Evolutionary conservation across 2,797 vertebrate species (phyloP), one percentile per base, ranked within the genome.

Genomic region (Catamblyrhynchus diadema): DNA sequence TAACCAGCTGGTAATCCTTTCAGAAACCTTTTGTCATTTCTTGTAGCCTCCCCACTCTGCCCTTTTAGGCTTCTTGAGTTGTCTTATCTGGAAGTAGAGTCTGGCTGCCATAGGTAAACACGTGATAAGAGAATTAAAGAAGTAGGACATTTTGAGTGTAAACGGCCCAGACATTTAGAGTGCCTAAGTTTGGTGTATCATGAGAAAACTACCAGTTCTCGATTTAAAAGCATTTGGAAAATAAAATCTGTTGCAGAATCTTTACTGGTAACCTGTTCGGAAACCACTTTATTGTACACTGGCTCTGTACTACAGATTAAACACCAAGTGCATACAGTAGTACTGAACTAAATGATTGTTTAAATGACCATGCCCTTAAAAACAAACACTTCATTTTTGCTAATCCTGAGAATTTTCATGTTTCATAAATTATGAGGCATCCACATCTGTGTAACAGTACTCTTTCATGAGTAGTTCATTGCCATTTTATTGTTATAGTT

Each of bases 391-490:
- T 71, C n/a, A 15, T 33, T 82, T 80, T 74, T 4, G 1, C 42
- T 74, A 48, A 70, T 83, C 28, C 41, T 81, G 64, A 77, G n/a
- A 85, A 67, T 60, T 56, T 73, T 80, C 51, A 16, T 54, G 42
- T 88, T 86, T 90, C 25, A 2, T 89, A 39, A 79, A 42, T 92
- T 84, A 60, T 22, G 78, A 80, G 57, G 57, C 21, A 66, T 33
- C 67, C 57, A 25, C 85, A 78, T 87, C 59, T 91, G 50, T 93
- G 86, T 96, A 73, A 72, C 78, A 6, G 45, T 64, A 57, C 71
- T 86, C n/a, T 42, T 88, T 45, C 83, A 65, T 60, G 44, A 67
- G 45, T 64, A 83, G 89, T 44, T 95, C 94, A 64, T 77, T 95
- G 69, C 74, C 59, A 86, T 86, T 90, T 91, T 72, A 79, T 20